These are phyloP conservation scores for Embidobia sp. DNA, from an alignment of 2,888 invertebrate genomes.

Conservation along the genomic window DNA sequence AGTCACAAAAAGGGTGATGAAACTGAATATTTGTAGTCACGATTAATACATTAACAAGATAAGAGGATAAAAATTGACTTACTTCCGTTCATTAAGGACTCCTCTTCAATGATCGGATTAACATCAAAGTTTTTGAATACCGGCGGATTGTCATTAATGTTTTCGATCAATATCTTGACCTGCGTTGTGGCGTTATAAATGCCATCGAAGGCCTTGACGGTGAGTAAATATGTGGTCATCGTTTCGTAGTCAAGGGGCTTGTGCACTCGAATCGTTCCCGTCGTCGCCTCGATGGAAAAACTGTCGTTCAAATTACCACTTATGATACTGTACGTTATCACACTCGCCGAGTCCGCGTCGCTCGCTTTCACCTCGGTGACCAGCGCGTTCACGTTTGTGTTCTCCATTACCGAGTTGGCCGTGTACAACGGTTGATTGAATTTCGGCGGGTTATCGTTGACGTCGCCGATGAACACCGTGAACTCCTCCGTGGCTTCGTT, in stretches of 20 bases:
- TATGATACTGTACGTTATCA: constrained; percentile 93
- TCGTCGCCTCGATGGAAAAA: constrained; percentile 91
- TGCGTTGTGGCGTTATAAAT: constrained; percentile 90
- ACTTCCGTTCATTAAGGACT: constrained; percentile 84
- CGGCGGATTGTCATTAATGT: constrained; percentile 97
- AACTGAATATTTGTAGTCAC: too few species aligned
- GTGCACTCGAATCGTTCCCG: constrained; percentile 92
- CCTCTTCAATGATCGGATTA: constrained; percentile 89
- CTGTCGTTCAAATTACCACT: constrained; percentile 92
- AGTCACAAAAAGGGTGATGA: too few species aligned
- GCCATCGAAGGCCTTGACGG: constrained; percentile 92
- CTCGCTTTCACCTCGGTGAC: constrained; percentile 94
- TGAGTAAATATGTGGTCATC: constrained; percentile 91
- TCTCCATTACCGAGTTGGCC: constrained; percentile 90
- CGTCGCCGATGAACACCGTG: constrained; percentile 95
- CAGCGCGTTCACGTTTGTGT: constrained; percentile 90
- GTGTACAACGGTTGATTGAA: constrained; percentile 90
- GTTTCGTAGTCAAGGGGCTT: constrained; percentile 91
- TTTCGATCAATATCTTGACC: constrained; percentile 92
- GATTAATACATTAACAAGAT: too few species aligned
- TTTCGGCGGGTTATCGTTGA: constrained; percentile 96
- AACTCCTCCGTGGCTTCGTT: constrained; percentile 92
- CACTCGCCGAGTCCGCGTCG: constrained; percentile 93
- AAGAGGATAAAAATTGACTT: too few species aligned
- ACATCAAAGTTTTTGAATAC: constrained; percentile 88